Evolutionary conservation across 1,140 invertebrate species (phyloP).

Genomic region (Anastrepha ludens): DNA sequence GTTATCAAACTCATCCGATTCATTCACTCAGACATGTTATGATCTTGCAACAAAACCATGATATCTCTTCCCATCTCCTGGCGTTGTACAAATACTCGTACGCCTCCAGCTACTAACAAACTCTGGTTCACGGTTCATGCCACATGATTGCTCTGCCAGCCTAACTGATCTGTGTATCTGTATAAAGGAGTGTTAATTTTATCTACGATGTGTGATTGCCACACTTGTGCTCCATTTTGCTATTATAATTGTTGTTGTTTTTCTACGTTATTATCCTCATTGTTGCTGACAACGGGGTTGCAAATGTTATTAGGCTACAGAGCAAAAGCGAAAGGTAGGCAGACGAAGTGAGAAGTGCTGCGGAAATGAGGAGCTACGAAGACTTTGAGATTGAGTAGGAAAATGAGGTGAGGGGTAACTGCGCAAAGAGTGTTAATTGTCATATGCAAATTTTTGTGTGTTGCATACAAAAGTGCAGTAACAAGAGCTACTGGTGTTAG

Average conservation of each 20-base stretch:
- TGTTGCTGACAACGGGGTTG: not conserved
- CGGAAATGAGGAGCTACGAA: not conserved
- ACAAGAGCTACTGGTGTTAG: not conserved
- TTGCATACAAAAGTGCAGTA: slow-evolving; percentile 32
- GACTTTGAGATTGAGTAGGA: not conserved
- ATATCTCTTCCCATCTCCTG: too few relatives aligned
- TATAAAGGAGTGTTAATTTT: slow-evolving; percentile 34
- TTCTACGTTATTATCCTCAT: not conserved
- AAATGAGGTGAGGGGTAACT: not conserved
- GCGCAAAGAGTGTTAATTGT: slow-evolving; percentile 44
- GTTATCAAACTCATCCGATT: too few relatives aligned
- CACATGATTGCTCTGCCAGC: too few relatives aligned
- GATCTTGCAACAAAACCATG: too few relatives aligned
- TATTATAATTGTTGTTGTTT: not conserved
- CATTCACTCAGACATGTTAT: too few relatives aligned
- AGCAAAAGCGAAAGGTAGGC: not conserved
- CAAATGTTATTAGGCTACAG: too few relatives aligned
- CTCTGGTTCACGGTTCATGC: too few relatives aligned
- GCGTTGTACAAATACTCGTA: too few relatives aligned
- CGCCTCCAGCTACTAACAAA: too few relatives aligned
- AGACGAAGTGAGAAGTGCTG: not conserved
- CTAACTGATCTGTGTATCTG: not conserved
- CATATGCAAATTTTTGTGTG: slow-evolving; percentile 45
- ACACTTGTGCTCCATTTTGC: slow-evolving; percentile 10
- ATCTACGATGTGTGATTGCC: slow-evolving; percentile 30